Percentiles rank a stretch among this genome's conserved stretches.
phyloP scores from a whole-genome alignment of 2,797 vertebrate genomes.

The Falco peregrinus region DNA sequence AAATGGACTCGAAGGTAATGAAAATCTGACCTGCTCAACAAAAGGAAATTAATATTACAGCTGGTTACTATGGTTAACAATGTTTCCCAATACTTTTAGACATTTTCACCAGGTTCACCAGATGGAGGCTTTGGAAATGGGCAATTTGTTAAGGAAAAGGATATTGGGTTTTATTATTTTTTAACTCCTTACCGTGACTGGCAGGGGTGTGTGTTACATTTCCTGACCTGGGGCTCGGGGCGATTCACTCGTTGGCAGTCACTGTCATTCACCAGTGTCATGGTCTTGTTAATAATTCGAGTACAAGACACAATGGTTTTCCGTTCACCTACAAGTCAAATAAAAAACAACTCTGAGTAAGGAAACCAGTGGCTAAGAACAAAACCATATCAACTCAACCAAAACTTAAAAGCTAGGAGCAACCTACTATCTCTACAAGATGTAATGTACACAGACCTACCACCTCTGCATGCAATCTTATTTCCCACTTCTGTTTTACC shows the following conservation, averaged over 20 bases:
- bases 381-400: not conserved
- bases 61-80: not conserved
- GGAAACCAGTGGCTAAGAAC: not conserved
- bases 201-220: slow-evolving; percentile 91
- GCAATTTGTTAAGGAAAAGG: not conserved
- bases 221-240: slow-evolving; percentile 86
- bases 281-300: slow-evolving; percentile 88
- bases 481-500: not conserved
- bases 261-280: slow-evolving; percentile 86
- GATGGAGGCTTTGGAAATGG: not conserved
- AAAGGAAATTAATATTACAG: slow-evolving; percentile 44
- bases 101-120: not conserved
- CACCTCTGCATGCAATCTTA: not conserved
- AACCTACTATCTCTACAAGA: not conserved
- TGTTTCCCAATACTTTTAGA: not conserved
- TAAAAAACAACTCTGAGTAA: not conserved
- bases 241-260: slow-evolving; percentile 86
- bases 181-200: slow-evolving; percentile 85
- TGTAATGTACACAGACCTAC: not conserved
- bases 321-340: slow-evolving; percentile 82
- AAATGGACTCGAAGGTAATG: not conserved
- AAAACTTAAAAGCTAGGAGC: not conserved
- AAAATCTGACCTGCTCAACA: slow-evolving; percentile 38
- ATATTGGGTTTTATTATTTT: not conserved
- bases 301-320: slow-evolving; percentile 91